phyloP scores from a whole-genome alignment of 2,797 vertebrate genomes.

The Masticophis lateralis region DNA sequence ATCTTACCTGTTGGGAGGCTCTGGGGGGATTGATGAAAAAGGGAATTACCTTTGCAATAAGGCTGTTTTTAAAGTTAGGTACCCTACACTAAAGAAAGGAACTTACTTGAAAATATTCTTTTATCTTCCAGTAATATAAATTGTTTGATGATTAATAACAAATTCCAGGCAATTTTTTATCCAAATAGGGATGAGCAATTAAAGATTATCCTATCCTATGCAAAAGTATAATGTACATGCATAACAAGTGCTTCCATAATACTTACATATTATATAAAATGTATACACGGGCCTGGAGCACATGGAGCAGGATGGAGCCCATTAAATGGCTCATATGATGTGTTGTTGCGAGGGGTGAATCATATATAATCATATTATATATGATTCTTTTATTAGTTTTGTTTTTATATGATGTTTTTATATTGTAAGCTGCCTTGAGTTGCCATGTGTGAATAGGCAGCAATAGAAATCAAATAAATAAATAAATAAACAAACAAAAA shows the following conservation, averaged over 20 bases:
- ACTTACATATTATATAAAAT: background rate
- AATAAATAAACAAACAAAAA: no score
- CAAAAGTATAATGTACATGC: background rate
- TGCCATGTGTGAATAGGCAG: no score
- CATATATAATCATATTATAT: no score
- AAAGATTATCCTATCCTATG: background rate
- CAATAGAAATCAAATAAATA: no score
- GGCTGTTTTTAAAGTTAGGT: background rate
- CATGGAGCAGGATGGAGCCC: no score
- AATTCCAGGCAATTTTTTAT: background rate
- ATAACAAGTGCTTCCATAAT: background rate
- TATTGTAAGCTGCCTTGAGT: no score
- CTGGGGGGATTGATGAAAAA: background rate
- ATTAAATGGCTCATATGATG: no score
- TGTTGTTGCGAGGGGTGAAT: rapidly evolving
- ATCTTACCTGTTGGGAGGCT: no score
- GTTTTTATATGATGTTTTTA: no score
- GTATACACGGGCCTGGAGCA: background rate
- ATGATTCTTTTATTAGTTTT: no score
- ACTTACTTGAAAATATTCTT: background rate
- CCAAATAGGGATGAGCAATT: background rate
- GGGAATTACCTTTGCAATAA: background rate
- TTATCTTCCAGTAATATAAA: background rate
- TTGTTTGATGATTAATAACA: background rate
- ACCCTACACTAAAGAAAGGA: background rate